Evolutionary conservation across 2,888 invertebrate genomes (phyloP).

Genomic region (Hoplodrina ambigua): DNA sequence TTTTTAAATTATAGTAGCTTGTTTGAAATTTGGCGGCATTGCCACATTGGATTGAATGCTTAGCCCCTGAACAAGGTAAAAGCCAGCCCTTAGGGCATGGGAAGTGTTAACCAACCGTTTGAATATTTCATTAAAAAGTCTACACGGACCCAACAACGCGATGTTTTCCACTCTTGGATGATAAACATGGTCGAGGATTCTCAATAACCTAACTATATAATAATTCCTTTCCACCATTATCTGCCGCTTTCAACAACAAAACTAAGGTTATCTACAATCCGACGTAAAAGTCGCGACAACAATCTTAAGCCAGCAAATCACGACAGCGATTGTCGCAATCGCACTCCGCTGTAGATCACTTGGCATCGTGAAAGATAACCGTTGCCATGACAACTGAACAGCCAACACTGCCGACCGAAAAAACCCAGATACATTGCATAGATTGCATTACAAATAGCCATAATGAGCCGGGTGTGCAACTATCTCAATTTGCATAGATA

Average conservation of each 20-base stretch:
- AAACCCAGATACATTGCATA: conserved; percentile 87
- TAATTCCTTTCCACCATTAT: not conserved
- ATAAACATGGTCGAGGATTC: not conserved
- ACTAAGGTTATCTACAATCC: conserved; percentile 24
- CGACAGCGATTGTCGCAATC: conserved; percentile 53
- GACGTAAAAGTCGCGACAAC: conserved; percentile 31
- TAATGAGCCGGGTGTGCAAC: conserved; percentile 82
- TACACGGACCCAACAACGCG: no score
- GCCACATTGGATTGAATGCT: no score
- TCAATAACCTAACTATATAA: not conserved
- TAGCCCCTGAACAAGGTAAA: no score
- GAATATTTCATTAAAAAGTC: no score
- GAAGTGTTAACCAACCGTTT: no score
- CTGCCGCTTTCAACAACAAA: not conserved
- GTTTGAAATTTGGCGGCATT: no score
- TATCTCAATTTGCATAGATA: conserved; percentile 87
- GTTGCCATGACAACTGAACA: conserved; percentile 77
- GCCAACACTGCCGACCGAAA: conserved; percentile 84
- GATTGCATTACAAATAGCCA: conserved; percentile 88
- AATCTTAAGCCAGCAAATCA: conserved; percentile 44
- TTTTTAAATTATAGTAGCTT: no score
- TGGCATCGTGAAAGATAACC: conserved; percentile 75
- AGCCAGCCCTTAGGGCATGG: no score
- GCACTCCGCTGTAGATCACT: conserved; percentile 59
- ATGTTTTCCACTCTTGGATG: no score